Evolutionary conservation across 2,888 invertebrate species (phyloP).

Genomic region (Ischnura elegans): DNA sequence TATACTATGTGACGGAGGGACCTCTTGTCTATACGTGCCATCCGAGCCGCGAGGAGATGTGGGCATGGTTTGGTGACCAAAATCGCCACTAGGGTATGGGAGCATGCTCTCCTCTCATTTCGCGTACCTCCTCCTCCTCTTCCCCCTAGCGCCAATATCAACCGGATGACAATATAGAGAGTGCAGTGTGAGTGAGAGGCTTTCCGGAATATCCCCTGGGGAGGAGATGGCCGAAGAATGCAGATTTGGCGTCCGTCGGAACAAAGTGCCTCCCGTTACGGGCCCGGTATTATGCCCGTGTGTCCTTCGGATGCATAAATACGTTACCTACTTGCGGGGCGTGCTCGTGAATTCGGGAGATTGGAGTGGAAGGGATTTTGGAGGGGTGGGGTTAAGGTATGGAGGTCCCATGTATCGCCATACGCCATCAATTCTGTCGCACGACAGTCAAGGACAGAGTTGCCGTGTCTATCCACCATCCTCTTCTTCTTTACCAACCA

Average conservation of each 20-base stretch:
- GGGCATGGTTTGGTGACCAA: neutral
- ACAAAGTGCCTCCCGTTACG: conserved; percentile 5
- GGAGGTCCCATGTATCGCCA: neutral
- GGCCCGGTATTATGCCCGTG: neutral
- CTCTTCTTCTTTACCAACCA: neutral
- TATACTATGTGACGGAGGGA: neutral
- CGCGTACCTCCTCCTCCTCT: neutral
- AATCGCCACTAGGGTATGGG: neutral
- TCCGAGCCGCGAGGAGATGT: neutral
- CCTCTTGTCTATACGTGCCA: neutral
- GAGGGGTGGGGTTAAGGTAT: neutral
- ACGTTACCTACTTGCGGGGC: neutral
- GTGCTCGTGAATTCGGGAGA: conserved; percentile 27
- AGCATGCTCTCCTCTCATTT: too few relatives aligned
- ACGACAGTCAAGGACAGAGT: neutral
- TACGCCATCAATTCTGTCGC: neutral
- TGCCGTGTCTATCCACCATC: neutral
- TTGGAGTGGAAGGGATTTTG: neutral
- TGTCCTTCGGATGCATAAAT: neutral
- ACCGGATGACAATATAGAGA: neutral
- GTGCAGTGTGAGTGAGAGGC: too few relatives aligned
- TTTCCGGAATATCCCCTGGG: neutral
- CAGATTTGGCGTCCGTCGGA: neutral
- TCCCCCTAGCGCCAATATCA: neutral
- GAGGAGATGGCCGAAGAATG: conserved; percentile 3